Base-by-base conservation (phyloP, 2,113 vertebrate genomes). In the Pheucticus melanocephalus region DNA sequence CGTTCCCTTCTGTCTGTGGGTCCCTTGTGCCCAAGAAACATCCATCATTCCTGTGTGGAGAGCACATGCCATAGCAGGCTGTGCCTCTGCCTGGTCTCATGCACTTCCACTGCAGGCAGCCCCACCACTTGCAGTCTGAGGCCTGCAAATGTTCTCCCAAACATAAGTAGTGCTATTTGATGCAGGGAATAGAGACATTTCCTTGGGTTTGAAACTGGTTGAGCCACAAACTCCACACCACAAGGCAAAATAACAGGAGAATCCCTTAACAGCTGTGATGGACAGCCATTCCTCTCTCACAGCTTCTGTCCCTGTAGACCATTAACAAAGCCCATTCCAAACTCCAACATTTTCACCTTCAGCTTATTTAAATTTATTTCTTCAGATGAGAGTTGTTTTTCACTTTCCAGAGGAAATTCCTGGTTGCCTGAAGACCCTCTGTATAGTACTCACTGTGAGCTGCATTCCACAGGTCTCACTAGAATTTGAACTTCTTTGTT, bases 401-500 rank as follows among this genome's bases (percentile, higher is more conserved):
- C 79, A 80, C 45, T 94, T 95, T 85, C 53, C 75, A 85, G 94
- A 77, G 75, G 85, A 95, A 94, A 95, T 86, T 94, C 82, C 63
- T 86, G 21, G 35, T 96, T 91, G 69, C 89, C 51, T 93, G 75
- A 96, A 83, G 82, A 90, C 68, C 66, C 76, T 90, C 71, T 53
- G 28, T 78, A 70, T 86, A 86, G 73, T 86, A 91, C 60, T 76
- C 72, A 44, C 76, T 83, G 50, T 5, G 17, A 83, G 68, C 45
- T 92, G 63, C 96, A 95, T 96, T 96, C 92, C 90, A 88, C 42
- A 77, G 54, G 75, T 95, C 92, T 93, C 90, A 86, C 59, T 90
- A 94, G 95, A 92, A 92, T 93, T 77, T 83, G 35, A 39, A 79
- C 27, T 80, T 35, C 69, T 80, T 91, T 90, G 39, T 92, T 96